Conservation (phyloP, 2,113 vertebrate species). For the Dicaeum eximium region DNA sequence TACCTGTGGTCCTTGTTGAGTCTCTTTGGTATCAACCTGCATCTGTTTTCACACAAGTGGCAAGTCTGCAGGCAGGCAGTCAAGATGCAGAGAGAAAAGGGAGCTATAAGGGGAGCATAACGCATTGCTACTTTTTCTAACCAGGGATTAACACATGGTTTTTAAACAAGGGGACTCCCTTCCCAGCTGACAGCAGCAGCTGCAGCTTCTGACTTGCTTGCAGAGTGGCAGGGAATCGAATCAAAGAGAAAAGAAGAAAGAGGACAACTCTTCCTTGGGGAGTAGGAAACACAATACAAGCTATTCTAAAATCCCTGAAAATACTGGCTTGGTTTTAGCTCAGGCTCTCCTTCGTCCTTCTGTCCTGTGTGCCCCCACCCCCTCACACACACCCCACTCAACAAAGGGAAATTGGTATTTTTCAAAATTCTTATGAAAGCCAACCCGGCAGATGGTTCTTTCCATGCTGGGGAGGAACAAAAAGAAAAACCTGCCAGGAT, state of each 20-base stretch:
- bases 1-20: not conserved
- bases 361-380: not conserved
- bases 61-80: not conserved
- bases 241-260: slow-evolving; percentile 77
- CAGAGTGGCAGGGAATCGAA: slow-evolving; percentile 79
- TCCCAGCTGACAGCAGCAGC: slow-evolving; percentile 76
- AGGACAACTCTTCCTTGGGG: slow-evolving; percentile 75
- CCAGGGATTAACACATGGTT: slow-evolving; percentile 63
- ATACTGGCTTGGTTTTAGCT: slow-evolving; percentile 73
- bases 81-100: not conserved
- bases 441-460: slow-evolving; percentile 78
- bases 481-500: slow-evolving; percentile 69
- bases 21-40: not conserved
- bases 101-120: not conserved
- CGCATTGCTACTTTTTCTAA: not conserved
- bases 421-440: slow-evolving; percentile 75
- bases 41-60: not conserved
- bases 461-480: slow-evolving; percentile 18
- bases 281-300: slow-evolving; percentile 74
- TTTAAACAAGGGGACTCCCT: slow-evolving; percentile 71
- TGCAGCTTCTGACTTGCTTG: slow-evolving; percentile 71
- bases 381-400: not conserved
- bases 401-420: slow-evolving; percentile 80
- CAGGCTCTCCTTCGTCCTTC: slow-evolving; percentile 33
- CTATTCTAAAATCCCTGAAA: slow-evolving; percentile 71